These are phyloP conservation scores for Odontomachus brunneus DNA, from an alignment of 1,140 invertebrate species.

Conservation along the genomic window DNA sequence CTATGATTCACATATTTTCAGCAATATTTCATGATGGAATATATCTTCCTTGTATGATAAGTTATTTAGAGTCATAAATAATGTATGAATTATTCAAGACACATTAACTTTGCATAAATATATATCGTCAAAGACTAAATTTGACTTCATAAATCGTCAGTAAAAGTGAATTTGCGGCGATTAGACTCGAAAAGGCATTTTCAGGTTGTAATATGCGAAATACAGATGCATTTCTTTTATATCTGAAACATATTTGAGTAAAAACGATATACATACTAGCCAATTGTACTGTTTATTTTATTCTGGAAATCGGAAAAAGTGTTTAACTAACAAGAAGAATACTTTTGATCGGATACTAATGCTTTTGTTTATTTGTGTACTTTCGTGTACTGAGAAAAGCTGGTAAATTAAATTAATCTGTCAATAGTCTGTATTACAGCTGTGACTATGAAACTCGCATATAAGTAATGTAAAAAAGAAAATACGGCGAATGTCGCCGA, in stretches of 20 bases:
- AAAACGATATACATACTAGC: neutral
- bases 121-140: neutral
- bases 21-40: neutral
- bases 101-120: neutral
- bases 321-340: neutral
- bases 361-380: constrained; percentile 22
- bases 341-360: neutral
- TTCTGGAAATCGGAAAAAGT: constrained; percentile 66
- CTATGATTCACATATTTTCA: no score
- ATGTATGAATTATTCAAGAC: neutral
- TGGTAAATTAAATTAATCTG: neutral
- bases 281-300: constrained; percentile 49
- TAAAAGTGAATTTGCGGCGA: neutral
- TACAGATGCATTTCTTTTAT: neutral
- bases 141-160: no score
- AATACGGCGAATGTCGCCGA: neutral
- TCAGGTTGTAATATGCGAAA: neutral
- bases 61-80: neutral
- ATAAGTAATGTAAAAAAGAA: neutral
- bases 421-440: neutral
- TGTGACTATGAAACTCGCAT: neutral
- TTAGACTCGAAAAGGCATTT: neutral
- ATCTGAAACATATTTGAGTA: neutral
- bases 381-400: no score
- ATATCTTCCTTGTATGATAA: neutral